phyloP scores from a whole-genome alignment of 2,113 vertebrate species.

The Aepyceros melampus region DNA sequence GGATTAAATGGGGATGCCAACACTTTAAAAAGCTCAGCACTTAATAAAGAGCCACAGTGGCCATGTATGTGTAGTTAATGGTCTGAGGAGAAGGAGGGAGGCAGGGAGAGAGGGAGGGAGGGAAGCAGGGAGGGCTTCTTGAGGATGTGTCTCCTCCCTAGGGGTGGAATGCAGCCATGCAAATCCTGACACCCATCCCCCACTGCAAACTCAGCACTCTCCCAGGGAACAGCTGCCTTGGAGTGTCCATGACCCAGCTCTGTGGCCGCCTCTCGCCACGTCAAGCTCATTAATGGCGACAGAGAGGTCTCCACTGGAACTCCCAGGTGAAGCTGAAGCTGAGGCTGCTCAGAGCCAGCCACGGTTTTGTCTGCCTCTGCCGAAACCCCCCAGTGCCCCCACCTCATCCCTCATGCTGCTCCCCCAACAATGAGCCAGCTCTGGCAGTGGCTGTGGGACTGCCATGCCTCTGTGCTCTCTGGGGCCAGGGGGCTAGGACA shows the following conservation, averaged over 20 bases:
- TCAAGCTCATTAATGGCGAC: neutral
- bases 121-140: neutral
- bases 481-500: neutral
- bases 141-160: neutral
- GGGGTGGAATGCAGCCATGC: no score
- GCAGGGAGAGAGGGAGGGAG: neutral
- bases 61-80: neutral
- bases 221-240: neutral
- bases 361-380: neutral
- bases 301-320: neutral
- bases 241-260: neutral
- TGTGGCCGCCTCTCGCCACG: neutral
- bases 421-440: neutral
- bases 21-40: neutral
- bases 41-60: neutral
- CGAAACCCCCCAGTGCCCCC: neutral
- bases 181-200: neutral
- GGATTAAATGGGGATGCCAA: no score
- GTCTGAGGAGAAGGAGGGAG: neutral
- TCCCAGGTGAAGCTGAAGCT: neutral
- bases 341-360: neutral
- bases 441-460: rapidly evolving
- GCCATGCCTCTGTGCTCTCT: neutral
- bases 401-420: rapidly evolving
- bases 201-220: neutral